These are phyloP conservation scores for Scalopus aquaticus DNA, from an alignment of 2,113 vertebrate genomes.

Conservation along the genomic window DNA sequence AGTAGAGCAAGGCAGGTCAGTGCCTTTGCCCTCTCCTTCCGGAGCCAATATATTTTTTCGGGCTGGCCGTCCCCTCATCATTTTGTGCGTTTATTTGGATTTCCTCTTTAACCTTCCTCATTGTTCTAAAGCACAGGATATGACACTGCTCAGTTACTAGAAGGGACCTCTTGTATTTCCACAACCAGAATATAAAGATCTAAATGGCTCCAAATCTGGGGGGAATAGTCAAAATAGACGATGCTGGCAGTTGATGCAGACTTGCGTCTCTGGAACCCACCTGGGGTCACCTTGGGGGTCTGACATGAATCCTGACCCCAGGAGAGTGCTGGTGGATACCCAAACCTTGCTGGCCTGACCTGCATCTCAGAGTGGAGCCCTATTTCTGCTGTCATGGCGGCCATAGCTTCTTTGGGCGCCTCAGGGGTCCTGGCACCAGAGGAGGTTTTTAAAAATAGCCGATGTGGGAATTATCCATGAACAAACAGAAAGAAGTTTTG, in stretches of 20 bases:
- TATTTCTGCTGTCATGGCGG: not conserved
- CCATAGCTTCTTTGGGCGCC: rapidly evolving
- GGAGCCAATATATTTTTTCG: slow-evolving; percentile 64
- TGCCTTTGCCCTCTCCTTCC: not conserved
- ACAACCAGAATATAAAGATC: not conserved
- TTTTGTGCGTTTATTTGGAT: slow-evolving; percentile 66
- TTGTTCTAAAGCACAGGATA: slow-evolving; percentile 83
- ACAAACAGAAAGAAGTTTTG: not conserved
- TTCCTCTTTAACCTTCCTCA: slow-evolving; percentile 79
- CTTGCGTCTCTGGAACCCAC: not conserved
- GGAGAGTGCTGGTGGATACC: not conserved
- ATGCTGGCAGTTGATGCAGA: not conserved
- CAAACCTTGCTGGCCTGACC: not conserved
- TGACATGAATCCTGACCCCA: not conserved
- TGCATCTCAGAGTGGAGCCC: not conserved
- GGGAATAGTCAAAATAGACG: not conserved
- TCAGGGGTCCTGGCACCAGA: not conserved
- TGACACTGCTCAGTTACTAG: slow-evolving; percentile 28
- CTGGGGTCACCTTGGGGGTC: not conserved
- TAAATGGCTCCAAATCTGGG: not conserved
- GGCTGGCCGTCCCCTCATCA: slow-evolving; percentile 68
- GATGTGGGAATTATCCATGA: not conserved
- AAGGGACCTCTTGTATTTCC: slow-evolving; percentile 64
- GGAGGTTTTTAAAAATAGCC: slow-evolving; percentile 57
- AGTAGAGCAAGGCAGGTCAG: not conserved